A percentile compares a stretch with the other conserved stretches of the same genome.
Evolutionary conservation across 1,140 invertebrate species (phyloP).

Genomic region (Nylanderia fulva): DNA sequence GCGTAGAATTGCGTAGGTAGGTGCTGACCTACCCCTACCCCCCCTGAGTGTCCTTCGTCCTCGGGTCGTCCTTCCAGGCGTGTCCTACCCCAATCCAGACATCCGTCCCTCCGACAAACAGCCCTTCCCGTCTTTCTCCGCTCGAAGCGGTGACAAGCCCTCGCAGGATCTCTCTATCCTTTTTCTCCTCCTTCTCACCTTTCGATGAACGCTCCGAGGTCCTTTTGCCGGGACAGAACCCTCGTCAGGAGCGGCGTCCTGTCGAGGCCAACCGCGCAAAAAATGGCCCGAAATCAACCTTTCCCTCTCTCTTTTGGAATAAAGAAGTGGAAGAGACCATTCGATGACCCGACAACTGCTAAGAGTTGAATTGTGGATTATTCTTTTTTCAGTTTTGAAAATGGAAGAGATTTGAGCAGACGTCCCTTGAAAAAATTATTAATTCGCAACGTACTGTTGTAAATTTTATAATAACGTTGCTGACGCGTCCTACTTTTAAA

Average conservation of each 20-base stretch:
- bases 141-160: not conserved
- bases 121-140: constrained; percentile 23
- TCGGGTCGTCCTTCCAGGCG: constrained; percentile 77
- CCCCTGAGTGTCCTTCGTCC: constrained; percentile 73
- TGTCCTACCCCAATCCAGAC: constrained; percentile 82
- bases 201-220: constrained; percentile 7
- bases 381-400: not conserved
- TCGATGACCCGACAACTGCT: constrained; percentile 7
- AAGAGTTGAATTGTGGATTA: constrained; percentile 1
- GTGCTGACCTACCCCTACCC: constrained; percentile 83
- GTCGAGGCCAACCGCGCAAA: constrained; percentile 69
- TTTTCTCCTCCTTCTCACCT: not conserved
- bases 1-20: constrained; percentile 76
- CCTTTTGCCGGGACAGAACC: constrained; percentile 54
- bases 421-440: not conserved
- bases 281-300: no score
- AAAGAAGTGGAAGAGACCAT: constrained; percentile 54
- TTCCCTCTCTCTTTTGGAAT: no score
- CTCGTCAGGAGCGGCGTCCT: constrained; percentile 67
- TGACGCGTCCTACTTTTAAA: not conserved
- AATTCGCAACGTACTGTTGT: not conserved
- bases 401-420: not conserved
- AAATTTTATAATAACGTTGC: not conserved
- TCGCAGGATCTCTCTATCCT: constrained; percentile 13
- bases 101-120: constrained; percentile 74